Percentiles rank a stretch among this genome's conserved stretches.
Evolutionary conservation across 1,140 invertebrate species (phyloP).

Genomic region (Apis cerana): DNA sequence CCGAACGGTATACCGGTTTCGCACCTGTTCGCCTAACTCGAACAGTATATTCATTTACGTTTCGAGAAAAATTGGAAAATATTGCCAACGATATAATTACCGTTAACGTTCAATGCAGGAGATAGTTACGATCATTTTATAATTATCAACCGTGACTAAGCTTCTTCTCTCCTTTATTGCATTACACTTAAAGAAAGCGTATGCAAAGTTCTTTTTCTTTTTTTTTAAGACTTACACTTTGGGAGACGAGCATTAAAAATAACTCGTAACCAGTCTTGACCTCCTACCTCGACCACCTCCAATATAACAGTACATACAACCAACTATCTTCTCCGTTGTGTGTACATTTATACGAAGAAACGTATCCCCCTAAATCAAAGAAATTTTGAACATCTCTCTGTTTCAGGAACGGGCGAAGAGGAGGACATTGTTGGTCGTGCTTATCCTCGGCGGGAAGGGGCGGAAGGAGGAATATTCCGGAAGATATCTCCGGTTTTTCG

Average conservation of each 20-base stretch:
- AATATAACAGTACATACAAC: neutral
- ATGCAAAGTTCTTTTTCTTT: neutral
- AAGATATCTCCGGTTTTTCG: conserved; percentile 28
- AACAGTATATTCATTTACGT: neutral
- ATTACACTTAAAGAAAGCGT: neutral
- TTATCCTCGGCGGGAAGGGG: neutral
- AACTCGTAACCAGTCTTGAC: neutral
- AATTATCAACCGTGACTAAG: neutral
- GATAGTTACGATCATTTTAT: neutral
- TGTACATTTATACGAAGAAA: no score
- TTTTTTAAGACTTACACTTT: neutral
- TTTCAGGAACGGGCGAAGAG: conserved; percentile 20
- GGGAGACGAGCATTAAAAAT: conserved; percentile 13
- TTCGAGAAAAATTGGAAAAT: conserved; percentile 2
- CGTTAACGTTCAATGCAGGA: neutral
- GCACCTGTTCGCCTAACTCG: conserved; percentile 30
- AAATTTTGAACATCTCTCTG: neutral
- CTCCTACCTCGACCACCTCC: conserved; percentile 11
- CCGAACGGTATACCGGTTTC: conserved; percentile 24
- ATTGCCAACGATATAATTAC: conserved; percentile 3
- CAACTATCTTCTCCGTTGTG: no score
- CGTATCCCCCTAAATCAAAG: no score
- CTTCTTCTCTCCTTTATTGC: no score
- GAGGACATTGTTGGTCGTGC: neutral
- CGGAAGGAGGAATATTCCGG: conserved; percentile 29